phyloP scores from a whole-genome alignment of 2,113 vertebrate genomes.

The Clarias gariepinus region DNA sequence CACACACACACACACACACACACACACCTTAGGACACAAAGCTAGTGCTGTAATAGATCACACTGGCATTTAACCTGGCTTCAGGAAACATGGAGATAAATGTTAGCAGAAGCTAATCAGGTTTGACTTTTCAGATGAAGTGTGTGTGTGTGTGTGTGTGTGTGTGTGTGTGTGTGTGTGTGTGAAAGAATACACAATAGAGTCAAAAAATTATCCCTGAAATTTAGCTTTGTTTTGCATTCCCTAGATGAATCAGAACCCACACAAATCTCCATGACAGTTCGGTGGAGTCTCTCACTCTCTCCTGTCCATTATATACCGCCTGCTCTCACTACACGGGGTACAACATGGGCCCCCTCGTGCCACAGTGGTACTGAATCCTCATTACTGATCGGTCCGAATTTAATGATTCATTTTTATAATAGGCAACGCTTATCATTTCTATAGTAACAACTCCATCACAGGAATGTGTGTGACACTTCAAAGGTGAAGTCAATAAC shows the following conservation, averaged over 20 bases:
- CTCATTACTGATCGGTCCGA: neutral
- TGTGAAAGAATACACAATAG: too few relatives aligned
- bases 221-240: neutral
- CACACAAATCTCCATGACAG: neutral
- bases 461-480: neutral
- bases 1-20: slow-evolving; percentile 14
- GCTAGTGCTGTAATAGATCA: slow-evolving; percentile 23
- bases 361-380: neutral
- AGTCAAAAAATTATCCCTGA: neutral
- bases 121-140: neutral
- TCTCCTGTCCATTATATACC: neutral
- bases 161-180: too few relatives aligned
- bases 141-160: too few relatives aligned
- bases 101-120: slow-evolving; percentile 12
- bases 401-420: neutral
- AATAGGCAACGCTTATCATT: neutral
- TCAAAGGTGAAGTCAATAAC: too few relatives aligned
- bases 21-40: neutral
- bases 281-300: neutral
- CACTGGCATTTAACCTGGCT: slow-evolving; percentile 26
- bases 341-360: too few relatives aligned
- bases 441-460: neutral
- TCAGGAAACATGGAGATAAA: slow-evolving; percentile 19
- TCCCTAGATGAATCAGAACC: neutral
- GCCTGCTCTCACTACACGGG: neutral